Evolutionary conservation across 2,888 invertebrate species (phyloP), one percentile per base, ranked within the genome.

Genomic region (Chrysotoxum bicinctum): DNA sequence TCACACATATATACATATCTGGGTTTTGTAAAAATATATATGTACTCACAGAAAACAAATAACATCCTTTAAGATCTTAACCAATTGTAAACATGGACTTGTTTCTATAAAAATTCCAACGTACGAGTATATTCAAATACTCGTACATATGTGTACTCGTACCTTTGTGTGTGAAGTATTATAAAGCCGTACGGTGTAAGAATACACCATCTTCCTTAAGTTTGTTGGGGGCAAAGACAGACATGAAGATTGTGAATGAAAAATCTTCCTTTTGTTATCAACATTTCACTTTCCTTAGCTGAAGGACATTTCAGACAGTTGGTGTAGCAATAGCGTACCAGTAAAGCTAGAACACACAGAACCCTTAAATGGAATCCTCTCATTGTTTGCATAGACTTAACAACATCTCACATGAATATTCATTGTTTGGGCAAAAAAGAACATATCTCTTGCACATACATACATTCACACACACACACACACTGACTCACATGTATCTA

Each of bases 331-430:
- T 54, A 16, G 4, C 26, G 7, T 1, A 54, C 2, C 7, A 37
- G 32, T 43, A 62, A 37, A 23, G 43, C 32, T 48, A 32, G 35
- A 66, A n/a, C 66, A 66, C 64, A 68, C 60, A 69, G 54, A 45
- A 40, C 40, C 75, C 69, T 75, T 64, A 75, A 80, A 66, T 74
- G 35, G 54, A 75, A 75, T 70, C 69, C 56, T 64, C 54, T 69
- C 16, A 68, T 69, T 74, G 78, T 78, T 78, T 69, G 70, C 74
- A 79, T 70, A 78, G 56, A 70, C 74, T 74, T 66, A 66, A 66
- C 66, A 66, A 66, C 66, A 56, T 78, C 16, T 56, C 48, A 58
- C 43, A 66, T 84, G 83, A 64, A 84, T 79, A 84, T 70, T 75
- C 74, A 84, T 70, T 82, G 58, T 68, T 68, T 66, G 58, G 58